Evolutionary conservation across 1,140 invertebrate species (phyloP).

Genomic region (Microplitis mediator): DNA sequence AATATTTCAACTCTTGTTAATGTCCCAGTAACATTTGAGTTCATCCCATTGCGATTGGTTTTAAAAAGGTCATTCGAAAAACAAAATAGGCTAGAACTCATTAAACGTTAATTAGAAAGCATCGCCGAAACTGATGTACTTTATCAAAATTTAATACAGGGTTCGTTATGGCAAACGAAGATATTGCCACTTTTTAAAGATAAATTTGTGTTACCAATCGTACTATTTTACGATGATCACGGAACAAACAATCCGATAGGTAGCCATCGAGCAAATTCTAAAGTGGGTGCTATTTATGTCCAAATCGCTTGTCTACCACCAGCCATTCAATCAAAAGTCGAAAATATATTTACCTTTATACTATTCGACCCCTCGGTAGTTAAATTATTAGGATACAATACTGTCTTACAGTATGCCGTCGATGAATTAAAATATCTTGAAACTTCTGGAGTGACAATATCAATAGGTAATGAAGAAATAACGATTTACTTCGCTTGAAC

Average conservation of each 20-base stretch:
- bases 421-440: too few species aligned
- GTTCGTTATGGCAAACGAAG: background rate
- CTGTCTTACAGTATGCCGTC: too few species aligned
- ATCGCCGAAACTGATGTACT: background rate
- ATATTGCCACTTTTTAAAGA: background rate
- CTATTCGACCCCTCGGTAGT: too few species aligned
- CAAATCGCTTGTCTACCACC: too few species aligned
- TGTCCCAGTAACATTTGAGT: background rate
- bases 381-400: too few species aligned
- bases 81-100: background rate
- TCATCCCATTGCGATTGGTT: background rate
- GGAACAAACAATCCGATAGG: background rate
- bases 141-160: slow-evolving; percentile 1
- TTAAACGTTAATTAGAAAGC: background rate
- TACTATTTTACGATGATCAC: background rate
- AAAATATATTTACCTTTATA: too few species aligned
- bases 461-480: too few species aligned
- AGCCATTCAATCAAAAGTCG: too few species aligned
- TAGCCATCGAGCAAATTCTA: background rate
- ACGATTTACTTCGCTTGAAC: too few species aligned
- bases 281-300: background rate
- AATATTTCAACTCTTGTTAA: background rate
- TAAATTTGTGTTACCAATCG: background rate
- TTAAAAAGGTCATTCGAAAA: background rate
- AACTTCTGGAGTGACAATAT: too few species aligned